Evolutionary conservation across 1,140 invertebrate species (phyloP).

Genomic region (Trichomalopsis sarcophagae): DNA sequence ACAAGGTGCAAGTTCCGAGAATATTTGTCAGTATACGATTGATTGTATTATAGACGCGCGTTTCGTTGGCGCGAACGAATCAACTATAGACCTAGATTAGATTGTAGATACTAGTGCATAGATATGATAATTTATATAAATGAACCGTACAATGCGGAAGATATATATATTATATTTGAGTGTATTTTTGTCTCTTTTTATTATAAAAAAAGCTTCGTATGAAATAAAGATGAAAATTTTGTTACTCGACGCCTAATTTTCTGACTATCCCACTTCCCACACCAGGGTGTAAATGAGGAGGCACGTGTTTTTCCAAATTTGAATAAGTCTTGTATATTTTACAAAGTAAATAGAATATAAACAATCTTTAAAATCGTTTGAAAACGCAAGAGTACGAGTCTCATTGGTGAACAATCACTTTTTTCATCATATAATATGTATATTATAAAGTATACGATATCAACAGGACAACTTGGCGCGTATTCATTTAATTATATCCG

Average conservation of each 20-base stretch:
- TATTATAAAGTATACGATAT: slow-evolving; percentile 72
- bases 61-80: background rate
- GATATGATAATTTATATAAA: slow-evolving; percentile 41
- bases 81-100: background rate
- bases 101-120: background rate
- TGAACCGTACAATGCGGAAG: slow-evolving; percentile 3
- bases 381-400: slow-evolving; percentile 71
- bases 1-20: slow-evolving; percentile 41
- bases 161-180: slow-evolving; percentile 53
- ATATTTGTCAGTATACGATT: slow-evolving; percentile 41
- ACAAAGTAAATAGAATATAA: slow-evolving; percentile 75
- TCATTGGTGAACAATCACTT: slow-evolving; percentile 55
- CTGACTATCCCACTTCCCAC: background rate
- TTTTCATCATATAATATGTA: slow-evolving; percentile 57
- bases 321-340: slow-evolving; percentile 74
- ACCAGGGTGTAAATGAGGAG: background rate
- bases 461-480: slow-evolving; percentile 69
- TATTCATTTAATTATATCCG: slow-evolving; percentile 53
- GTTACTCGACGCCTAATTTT: slow-evolving; percentile 1
- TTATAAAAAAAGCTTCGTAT: slow-evolving; percentile 19
- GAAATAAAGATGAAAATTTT: slow-evolving; percentile 43
- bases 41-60: slow-evolving; percentile 38
- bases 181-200: slow-evolving; percentile 31
- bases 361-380: slow-evolving; percentile 72
- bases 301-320: slow-evolving; percentile 59